Evolutionary conservation across 1,140 invertebrate genomes (phyloP).

Genomic region (Pseudomyrmex cubaensis): DNA sequence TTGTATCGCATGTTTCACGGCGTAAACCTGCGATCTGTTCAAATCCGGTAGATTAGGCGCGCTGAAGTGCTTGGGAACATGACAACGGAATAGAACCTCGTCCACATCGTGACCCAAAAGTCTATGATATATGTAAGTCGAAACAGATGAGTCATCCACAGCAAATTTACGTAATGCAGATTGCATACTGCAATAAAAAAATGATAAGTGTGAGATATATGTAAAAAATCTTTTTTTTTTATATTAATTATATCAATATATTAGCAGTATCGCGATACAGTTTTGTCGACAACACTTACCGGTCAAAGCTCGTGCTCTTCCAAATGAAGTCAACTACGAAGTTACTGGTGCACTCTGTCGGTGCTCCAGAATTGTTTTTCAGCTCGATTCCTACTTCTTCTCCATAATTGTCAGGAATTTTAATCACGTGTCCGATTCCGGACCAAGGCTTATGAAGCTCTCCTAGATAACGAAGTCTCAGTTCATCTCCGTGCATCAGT

Average conservation of each 20-base stretch:
- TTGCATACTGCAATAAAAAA: constrained; percentile 92
- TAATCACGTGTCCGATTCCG: constrained; percentile 98
- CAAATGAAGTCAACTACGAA: constrained; percentile 99
- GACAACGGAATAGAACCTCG: constrained; percentile 95
- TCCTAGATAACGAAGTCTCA: constrained; percentile 96
- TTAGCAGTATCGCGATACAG: background rate
- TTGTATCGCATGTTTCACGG: constrained; percentile 99
- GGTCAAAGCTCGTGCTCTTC: constrained; percentile 99
- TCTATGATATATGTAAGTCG: constrained; percentile 98
- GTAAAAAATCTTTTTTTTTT: background rate
- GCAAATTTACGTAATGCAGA: constrained; percentile 97
- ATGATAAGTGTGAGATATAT: no score
- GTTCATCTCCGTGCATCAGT: constrained; percentile 99
- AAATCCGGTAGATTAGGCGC: constrained; percentile 98
- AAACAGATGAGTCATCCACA: constrained; percentile 98
- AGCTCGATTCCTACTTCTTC: constrained; percentile 99
- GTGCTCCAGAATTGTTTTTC: constrained; percentile 95
- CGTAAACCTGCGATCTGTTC: constrained; percentile 98
- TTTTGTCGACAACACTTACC: constrained; percentile 85
- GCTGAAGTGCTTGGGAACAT: constrained; percentile 98
- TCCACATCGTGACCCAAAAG: constrained; percentile 98
- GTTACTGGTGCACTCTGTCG: constrained; percentile 96
- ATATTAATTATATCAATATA: background rate
- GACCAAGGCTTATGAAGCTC: constrained; percentile 97
- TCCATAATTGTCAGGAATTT: constrained; percentile 99